Percentiles rank a stretch among this genome's conserved stretches.
Conservation (phyloP, 2,888 invertebrate genomes). For the Cerastis rubricosa region DNA sequence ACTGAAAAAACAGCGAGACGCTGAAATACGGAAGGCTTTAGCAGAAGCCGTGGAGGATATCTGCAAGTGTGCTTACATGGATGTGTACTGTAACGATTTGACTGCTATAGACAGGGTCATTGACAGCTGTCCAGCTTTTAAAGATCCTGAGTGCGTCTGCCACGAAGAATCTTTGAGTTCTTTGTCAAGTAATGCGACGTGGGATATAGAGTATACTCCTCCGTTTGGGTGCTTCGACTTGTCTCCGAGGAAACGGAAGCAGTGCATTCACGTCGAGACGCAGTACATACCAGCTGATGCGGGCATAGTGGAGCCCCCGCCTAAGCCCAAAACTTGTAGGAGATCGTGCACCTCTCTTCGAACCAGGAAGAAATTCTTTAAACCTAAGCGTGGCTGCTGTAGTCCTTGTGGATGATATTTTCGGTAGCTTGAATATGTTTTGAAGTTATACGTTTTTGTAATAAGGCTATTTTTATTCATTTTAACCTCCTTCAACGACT, state of each 20-base stretch:
- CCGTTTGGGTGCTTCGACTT: constrained; percentile 93
- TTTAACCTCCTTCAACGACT: neutral
- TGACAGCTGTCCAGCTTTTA: constrained; percentile 86
- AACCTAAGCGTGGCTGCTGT: constrained; percentile 73
- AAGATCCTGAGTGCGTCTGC: constrained; percentile 86
- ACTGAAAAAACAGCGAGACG: constrained; percentile 89
- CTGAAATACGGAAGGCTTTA: constrained; percentile 87
- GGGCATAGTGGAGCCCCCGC: constrained; percentile 75
- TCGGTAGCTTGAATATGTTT: constrained; percentile 34
- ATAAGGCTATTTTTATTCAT: constrained; percentile 19
- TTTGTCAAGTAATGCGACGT: constrained; percentile 91
- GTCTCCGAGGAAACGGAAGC: constrained; percentile 86
- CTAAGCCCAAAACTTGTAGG: constrained; percentile 67
- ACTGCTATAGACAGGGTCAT: constrained; percentile 86
- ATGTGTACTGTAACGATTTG: constrained; percentile 87
- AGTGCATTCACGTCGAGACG: constrained; percentile 91
- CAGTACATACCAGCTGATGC: constrained; percentile 91
- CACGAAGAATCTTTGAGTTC: constrained; percentile 84
- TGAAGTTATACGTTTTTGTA: constrained; percentile 27
- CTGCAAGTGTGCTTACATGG: constrained; percentile 90
- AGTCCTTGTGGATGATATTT: constrained; percentile 68
- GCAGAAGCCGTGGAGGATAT: constrained; percentile 86
- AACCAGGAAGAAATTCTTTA: constrained; percentile 68
- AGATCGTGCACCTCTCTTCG: constrained; percentile 75
- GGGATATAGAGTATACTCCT: constrained; percentile 93